Conservation (phyloP, 1,140 invertebrate genomes). For the Heterodera schachtii region DNA sequence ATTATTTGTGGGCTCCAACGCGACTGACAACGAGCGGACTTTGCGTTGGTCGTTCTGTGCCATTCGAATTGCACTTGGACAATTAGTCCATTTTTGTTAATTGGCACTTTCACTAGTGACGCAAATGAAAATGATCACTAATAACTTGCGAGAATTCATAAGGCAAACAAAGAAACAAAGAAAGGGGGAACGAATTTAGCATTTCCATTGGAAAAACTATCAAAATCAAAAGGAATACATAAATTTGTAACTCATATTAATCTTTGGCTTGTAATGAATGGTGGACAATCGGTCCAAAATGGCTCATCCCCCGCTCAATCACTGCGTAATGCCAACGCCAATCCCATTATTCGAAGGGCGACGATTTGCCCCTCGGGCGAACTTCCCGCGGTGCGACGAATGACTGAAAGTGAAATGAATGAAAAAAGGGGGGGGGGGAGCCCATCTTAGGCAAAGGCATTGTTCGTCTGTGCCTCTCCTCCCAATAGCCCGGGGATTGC, state of each 20-base stretch:
- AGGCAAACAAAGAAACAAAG: background rate
- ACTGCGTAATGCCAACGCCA: background rate
- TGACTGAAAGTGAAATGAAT: too few species aligned
- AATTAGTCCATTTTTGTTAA: conserved; percentile 3
- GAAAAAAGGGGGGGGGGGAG: background rate
- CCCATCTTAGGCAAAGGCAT: background rate
- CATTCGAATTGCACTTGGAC: background rate
- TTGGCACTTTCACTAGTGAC: conserved; percentile 7
- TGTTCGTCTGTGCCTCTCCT: background rate
- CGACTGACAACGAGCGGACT: background rate
- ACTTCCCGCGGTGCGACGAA: conserved; percentile 4
- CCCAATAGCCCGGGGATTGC: background rate
- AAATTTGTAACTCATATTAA: background rate
- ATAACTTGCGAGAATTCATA: background rate
- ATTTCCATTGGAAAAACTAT: too few species aligned
- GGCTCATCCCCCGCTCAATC: conserved; percentile 1
- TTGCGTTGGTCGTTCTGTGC: background rate
- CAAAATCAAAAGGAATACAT: too few species aligned
- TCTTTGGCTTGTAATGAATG: background rate
- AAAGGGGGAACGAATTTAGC: too few species aligned
- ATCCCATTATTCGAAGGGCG: conserved; percentile 2
- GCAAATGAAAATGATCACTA: background rate
- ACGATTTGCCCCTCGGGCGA: conserved; percentile 2
- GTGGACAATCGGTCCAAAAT: background rate
- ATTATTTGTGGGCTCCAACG: background rate